Evolutionary conservation across 2,888 invertebrate species (phyloP).

Genomic region (Ophioninae sp.): DNA sequence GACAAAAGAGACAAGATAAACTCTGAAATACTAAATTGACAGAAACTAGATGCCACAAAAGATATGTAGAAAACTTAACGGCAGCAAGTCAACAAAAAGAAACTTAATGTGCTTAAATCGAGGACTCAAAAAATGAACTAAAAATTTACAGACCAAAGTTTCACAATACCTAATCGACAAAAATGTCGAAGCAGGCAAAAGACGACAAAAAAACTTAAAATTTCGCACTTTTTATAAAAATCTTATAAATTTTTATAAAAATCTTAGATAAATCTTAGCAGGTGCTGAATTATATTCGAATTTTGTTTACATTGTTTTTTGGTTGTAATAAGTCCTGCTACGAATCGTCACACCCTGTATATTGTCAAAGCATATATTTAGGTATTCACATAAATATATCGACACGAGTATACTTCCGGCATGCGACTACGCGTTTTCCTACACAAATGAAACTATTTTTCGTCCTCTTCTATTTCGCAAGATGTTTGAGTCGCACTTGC

Average conservation of each 20-base stretch:
- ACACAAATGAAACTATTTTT: constrained; percentile 28
- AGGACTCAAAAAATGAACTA: no score
- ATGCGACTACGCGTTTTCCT: constrained; percentile 12
- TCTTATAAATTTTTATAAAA: no score
- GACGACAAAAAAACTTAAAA: not conserved
- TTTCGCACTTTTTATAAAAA: no score
- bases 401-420: constrained; percentile 32
- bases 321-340: not conserved
- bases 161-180: not conserved
- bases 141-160: not conserved
- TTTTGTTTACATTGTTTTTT: not conserved
- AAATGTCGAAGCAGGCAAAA: not conserved
- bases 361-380: not conserved
- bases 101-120: no score
- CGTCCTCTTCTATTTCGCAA: not conserved
- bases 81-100: no score
- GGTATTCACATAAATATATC: not conserved
- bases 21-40: no score
- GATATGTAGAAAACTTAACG: no score
- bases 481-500: not conserved
- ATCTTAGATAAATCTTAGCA: not conserved
- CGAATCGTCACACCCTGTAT: not conserved
- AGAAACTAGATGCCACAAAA: no score
- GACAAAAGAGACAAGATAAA: no score
- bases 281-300: not conserved